phyloP scores from a whole-genome alignment of 35 echinoderm and acorn worm species.

The Holothuria glaberrima region DNA sequence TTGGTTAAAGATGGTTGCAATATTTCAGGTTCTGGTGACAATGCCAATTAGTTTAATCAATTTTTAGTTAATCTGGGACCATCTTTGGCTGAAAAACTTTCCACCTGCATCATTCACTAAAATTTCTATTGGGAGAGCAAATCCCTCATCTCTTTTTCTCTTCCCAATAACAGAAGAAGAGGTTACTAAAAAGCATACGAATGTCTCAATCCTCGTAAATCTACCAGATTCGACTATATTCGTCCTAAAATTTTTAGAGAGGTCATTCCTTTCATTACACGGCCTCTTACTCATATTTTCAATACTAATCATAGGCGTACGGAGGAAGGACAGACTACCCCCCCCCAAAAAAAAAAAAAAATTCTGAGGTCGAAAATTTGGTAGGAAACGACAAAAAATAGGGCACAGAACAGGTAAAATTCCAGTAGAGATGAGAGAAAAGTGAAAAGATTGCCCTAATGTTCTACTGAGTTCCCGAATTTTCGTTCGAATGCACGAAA shows the following conservation, averaged over 20 bases:
- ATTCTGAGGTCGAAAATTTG: too few species aligned
- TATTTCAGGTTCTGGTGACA: neutral
- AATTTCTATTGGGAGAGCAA: neutral
- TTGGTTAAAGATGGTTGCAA: neutral
- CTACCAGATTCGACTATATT: neutral
- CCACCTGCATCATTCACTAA: constrained; percentile 1
- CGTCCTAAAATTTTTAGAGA: neutral
- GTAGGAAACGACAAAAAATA: neutral
- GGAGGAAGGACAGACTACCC: neutral
- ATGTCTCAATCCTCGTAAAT: neutral
- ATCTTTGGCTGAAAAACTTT: constrained; percentile 12
- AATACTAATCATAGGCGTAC: neutral
- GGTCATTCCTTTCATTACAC: neutral
- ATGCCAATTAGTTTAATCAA: neutral
- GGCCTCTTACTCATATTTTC: neutral
- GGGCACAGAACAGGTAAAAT: too few species aligned
- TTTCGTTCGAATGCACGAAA: too few species aligned
- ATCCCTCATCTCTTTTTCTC: neutral
- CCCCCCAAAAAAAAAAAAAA: too few species aligned
- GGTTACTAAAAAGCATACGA: neutral
- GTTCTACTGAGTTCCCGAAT: too few species aligned
- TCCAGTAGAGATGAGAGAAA: neutral
- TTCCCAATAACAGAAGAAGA: constrained; percentile 4
- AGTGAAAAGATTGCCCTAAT: neutral
- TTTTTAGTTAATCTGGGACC: neutral